Evolutionary conservation across 2,888 invertebrate species (phyloP).

Genomic region (Tetragonisca angustula): DNA sequence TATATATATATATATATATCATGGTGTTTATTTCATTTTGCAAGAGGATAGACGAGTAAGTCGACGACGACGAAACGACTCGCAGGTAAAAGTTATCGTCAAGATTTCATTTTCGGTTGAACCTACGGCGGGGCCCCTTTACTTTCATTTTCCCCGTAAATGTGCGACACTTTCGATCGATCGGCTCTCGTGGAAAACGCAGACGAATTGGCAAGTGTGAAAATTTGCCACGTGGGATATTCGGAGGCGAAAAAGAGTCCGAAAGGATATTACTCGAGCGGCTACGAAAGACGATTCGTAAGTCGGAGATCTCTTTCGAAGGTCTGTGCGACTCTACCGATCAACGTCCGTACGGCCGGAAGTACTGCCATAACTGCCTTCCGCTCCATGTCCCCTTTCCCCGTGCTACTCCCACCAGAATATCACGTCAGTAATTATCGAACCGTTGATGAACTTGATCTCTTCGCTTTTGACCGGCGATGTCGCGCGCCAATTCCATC

Average conservation of each 20-base stretch:
- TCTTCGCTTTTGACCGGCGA: constrained; percentile 37
- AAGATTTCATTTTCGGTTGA: background rate
- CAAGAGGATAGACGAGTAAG: background rate
- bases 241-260: background rate
- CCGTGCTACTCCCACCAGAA: constrained; percentile 54
- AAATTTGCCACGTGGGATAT: background rate
- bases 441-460: constrained; percentile 65
- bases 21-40: too few relatives aligned
- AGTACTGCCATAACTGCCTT: constrained; percentile 79
- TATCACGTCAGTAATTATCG: constrained; percentile 68
- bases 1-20: too few relatives aligned
- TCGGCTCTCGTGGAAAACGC: background rate
- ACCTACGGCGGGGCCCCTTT: too few relatives aligned
- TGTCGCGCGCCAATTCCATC: constrained; percentile 14
- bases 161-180: background rate
- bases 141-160: constrained; percentile 11
- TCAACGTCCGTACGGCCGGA: constrained; percentile 77
- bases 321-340: constrained; percentile 70
- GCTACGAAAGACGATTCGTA: constrained; percentile 42
- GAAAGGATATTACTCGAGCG: constrained; percentile 7
- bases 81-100: background rate
- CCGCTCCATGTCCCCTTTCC: constrained; percentile 74
- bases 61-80: too few relatives aligned
- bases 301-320: constrained; percentile 71
- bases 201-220: background rate